Conservation (phyloP, 1,140 invertebrate species). For the Anastatus disparis region DNA sequence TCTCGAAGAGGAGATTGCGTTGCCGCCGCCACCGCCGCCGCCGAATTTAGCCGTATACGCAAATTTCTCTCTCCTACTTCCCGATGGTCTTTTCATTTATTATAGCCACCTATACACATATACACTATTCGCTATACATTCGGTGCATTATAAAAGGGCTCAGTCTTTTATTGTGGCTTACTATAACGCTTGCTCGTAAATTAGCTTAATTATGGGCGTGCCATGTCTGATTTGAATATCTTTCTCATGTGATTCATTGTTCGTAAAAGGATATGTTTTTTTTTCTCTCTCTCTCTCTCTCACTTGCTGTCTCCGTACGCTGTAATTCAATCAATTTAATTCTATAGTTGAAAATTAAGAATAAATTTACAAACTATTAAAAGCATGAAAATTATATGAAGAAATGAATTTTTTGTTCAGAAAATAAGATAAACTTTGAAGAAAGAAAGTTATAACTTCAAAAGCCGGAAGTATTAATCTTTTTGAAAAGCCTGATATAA, state of each 20-base stretch:
- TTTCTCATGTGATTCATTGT: constrained; percentile 11
- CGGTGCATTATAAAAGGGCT: neutral
- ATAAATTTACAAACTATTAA: too few relatives aligned
- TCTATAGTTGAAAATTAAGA: too few relatives aligned
- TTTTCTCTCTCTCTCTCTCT: neutral
- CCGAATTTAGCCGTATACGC: neutral
- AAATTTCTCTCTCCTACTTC: neutral
- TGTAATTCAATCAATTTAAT: neutral
- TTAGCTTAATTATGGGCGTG: constrained; percentile 25
- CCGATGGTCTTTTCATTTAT: constrained; percentile 31
- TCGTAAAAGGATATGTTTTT: neutral
- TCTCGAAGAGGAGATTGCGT: constrained; percentile 45
- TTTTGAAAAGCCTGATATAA: neutral
- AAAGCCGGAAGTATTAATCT: neutral
- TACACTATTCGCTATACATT: too few relatives aligned
- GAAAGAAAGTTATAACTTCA: too few relatives aligned
- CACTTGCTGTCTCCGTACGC: neutral
- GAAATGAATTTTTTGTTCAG: too few relatives aligned
- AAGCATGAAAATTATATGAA: too few relatives aligned
- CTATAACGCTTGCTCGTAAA: constrained; percentile 15
- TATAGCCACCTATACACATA: neutral
- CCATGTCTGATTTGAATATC: constrained; percentile 26
- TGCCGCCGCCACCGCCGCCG: neutral
- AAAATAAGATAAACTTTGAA: too few relatives aligned
- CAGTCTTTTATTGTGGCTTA: neutral